Conservation (phyloP, 2,888 invertebrate genomes). For the Drosophila prostipennis region DNA sequence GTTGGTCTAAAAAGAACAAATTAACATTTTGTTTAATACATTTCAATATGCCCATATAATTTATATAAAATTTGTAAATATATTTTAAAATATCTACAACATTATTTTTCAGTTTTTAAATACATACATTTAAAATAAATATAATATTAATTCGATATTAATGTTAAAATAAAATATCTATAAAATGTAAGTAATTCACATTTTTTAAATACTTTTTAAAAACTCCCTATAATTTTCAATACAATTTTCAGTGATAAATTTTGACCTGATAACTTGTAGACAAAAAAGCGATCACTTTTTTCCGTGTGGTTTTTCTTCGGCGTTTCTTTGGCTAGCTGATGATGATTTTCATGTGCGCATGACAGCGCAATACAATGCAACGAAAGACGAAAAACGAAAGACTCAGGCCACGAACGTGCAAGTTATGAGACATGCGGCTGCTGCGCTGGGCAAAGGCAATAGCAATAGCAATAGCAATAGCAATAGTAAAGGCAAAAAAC, state of each 20-base stretch:
- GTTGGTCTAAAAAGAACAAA: too few relatives aligned
- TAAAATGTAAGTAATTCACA: too few relatives aligned
- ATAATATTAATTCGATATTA: too few relatives aligned
- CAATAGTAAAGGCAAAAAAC: constrained; percentile 26
- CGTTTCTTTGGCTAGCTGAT: constrained; percentile 27
- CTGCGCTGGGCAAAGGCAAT: constrained; percentile 35
- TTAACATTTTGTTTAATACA: too few relatives aligned
- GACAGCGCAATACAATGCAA: constrained; percentile 76
- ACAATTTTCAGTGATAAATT: neutral
- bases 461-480: too few relatives aligned
- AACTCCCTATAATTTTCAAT: neutral
- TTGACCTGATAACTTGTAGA: neutral
- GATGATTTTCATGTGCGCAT: constrained; percentile 73
- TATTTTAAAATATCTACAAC: neutral
- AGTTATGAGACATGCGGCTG: constrained; percentile 41
- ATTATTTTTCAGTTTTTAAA: too few relatives aligned
- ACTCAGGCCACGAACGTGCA: constrained; percentile 75
- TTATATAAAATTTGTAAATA: too few relatives aligned
- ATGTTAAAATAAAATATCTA: too few relatives aligned
- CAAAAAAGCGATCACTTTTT: constrained; percentile 6
- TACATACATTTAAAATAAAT: neutral
- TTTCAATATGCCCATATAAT: too few relatives aligned
- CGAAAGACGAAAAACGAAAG: constrained; percentile 63
- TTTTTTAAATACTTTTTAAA: neutral
- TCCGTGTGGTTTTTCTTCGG: constrained; percentile 13